Conservation (phyloP, 2,797 vertebrate species). For the Ctenosaura bakeri region DNA sequence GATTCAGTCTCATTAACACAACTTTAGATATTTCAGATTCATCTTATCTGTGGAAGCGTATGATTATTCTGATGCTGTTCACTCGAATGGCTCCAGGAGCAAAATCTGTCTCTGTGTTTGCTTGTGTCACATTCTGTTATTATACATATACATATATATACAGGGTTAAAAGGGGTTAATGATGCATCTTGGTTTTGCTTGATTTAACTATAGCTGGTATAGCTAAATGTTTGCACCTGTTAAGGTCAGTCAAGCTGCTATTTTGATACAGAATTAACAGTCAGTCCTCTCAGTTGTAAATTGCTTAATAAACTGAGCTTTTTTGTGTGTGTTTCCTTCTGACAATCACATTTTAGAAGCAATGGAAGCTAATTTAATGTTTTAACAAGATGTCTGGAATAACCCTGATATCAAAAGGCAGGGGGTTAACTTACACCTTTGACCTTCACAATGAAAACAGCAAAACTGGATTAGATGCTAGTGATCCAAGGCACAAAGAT, state of each 20-base stretch:
- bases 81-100: conserved; percentile 27
- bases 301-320: background rate
- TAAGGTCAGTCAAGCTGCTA: background rate
- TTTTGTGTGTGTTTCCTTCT: background rate
- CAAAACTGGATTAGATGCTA: background rate
- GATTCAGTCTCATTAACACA: fast-evolving
- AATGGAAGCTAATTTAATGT: conserved; percentile 42
- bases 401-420: conserved; percentile 24
- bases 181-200: conserved; percentile 26
- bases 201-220: conserved; percentile 37
- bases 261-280: conserved; percentile 35
- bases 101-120: background rate
- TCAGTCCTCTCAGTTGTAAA: background rate
- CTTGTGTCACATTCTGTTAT: conserved; percentile 1
- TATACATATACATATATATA: background rate
- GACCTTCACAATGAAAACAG: conserved; percentile 46
- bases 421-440: conserved; percentile 19
- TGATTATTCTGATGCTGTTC: conserved; percentile 5
- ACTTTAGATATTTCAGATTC: fast-evolving
- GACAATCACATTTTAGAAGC: conserved; percentile 23
- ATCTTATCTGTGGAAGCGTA: background rate
- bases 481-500: conserved; percentile 30
- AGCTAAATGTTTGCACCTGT: background rate
- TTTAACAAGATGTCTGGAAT: background rate
- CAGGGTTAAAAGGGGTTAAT: conserved; percentile 32